A percentile compares a stretch with the other conserved stretches of the same genome.
Evolutionary conservation across 2,113 vertebrate genomes (phyloP).

Genomic region (Elgaria multicarinata): DNA sequence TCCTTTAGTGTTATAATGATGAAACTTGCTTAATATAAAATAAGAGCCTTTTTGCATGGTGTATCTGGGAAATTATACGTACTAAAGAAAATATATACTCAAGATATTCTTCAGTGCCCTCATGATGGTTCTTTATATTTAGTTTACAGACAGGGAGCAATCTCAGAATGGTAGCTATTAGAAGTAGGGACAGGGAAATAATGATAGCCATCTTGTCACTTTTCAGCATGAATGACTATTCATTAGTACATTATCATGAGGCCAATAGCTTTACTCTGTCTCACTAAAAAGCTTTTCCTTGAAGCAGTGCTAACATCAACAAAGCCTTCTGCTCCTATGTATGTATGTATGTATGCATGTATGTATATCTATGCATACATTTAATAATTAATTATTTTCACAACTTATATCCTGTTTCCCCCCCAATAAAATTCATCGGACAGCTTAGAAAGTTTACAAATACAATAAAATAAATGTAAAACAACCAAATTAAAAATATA

Average conservation of each 20-base stretch:
- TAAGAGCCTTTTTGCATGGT: not conserved
- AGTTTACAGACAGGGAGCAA: slow-evolving; percentile 6
- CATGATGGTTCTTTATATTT: not conserved
- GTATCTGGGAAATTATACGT: not conserved
- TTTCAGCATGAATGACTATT: slow-evolving; percentile 6
- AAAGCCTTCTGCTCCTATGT: not conserved
- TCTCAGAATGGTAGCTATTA: slow-evolving; percentile 6
- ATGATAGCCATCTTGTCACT: not conserved
- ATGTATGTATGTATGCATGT: too few relatives aligned
- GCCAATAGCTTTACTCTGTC: not conserved
- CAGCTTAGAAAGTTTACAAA: not conserved
- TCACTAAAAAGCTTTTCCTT: not conserved
- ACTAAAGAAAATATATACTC: not conserved
- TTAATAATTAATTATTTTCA: not conserved
- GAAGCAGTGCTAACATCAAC: not conserved
- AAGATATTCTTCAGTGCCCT: not conserved
- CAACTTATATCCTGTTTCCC: not conserved
- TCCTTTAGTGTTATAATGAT: not conserved
- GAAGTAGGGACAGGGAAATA: not conserved
- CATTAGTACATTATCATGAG: slow-evolving; percentile 9
- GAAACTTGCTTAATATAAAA: not conserved
- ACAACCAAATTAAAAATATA: not conserved
- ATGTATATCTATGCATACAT: too few relatives aligned
- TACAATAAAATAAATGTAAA: not conserved
- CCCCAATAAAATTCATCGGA: not conserved